Conservation (phyloP, 2,113 vertebrate genomes). For the Myrmecophaga tridactyla region DNA sequence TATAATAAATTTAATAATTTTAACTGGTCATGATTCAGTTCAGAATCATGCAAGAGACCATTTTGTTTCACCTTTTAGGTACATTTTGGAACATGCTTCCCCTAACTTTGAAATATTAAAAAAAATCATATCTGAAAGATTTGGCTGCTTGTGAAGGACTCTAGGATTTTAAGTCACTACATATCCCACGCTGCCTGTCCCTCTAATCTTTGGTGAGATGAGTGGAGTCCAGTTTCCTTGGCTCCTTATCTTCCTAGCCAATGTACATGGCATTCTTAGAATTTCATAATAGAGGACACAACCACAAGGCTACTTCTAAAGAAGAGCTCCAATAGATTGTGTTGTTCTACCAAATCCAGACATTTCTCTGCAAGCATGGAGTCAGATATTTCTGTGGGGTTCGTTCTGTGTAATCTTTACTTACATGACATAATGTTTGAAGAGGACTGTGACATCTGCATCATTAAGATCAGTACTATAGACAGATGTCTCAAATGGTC, state of each 20-base stretch:
- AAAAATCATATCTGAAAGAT: background rate
- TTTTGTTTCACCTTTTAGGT: background rate
- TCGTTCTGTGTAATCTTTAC: background rate
- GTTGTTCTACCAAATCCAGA: background rate
- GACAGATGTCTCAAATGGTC: background rate
- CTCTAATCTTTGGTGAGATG: background rate
- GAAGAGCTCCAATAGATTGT: background rate
- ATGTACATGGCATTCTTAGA: background rate
- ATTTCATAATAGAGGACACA: background rate
- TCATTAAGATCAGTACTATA: background rate
- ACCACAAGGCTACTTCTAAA: background rate
- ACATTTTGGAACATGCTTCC: background rate
- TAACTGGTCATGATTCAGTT: background rate
- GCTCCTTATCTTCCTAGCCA: background rate
- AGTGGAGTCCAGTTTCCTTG: background rate
- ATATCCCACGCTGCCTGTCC: background rate
- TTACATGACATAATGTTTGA: background rate
- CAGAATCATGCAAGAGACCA: background rate
- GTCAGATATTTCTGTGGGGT: background rate
- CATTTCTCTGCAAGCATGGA: background rate
- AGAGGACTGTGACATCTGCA: rapidly evolving
- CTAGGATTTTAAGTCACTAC: background rate
- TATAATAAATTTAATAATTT: background rate
- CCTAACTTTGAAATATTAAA: background rate
- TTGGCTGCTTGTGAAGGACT: background rate